Evolutionary conservation across 2,888 invertebrate genomes (phyloP).

Genomic region (Dicyrtomina minuta): DNA sequence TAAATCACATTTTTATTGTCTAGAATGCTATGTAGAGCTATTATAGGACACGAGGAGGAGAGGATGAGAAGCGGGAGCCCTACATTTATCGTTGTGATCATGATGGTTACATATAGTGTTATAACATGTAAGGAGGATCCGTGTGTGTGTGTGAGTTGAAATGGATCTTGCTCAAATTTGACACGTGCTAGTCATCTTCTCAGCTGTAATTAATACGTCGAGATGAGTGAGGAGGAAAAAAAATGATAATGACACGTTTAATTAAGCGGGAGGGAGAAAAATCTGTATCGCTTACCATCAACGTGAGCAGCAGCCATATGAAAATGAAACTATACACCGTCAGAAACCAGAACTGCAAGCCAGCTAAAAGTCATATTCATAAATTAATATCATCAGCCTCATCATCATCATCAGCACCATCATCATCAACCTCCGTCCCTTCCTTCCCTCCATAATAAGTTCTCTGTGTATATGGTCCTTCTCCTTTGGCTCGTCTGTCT

Average conservation of each 20-base stretch:
- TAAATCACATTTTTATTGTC: slow-evolving; percentile 35
- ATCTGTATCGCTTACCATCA: slow-evolving; percentile 16
- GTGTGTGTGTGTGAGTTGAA: slow-evolving; percentile 14
- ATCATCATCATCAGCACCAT: neutral
- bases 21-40: neutral
- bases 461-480: too few species aligned
- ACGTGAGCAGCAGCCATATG: too few species aligned
- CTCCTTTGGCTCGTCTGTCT: too few species aligned
- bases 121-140: too few species aligned
- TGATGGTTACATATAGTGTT: too few species aligned
- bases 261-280: slow-evolving; percentile 35
- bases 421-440: too few species aligned
- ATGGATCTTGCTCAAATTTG: slow-evolving; percentile 35
- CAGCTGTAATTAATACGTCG: slow-evolving; percentile 39
- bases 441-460: too few species aligned
- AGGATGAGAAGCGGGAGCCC: neutral
- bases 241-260: slow-evolving; percentile 41
- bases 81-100: too few species aligned
- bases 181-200: slow-evolving; percentile 43
- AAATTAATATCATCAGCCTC: neutral
- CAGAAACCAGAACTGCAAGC: neutral
- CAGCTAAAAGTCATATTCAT: neutral
- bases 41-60: neutral
- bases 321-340: too few species aligned
- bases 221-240: slow-evolving; percentile 15